These are phyloP conservation scores for Zosterops pallidus DNA, from an alignment of 2,113 vertebrate species.

Conservation along the genomic window DNA sequence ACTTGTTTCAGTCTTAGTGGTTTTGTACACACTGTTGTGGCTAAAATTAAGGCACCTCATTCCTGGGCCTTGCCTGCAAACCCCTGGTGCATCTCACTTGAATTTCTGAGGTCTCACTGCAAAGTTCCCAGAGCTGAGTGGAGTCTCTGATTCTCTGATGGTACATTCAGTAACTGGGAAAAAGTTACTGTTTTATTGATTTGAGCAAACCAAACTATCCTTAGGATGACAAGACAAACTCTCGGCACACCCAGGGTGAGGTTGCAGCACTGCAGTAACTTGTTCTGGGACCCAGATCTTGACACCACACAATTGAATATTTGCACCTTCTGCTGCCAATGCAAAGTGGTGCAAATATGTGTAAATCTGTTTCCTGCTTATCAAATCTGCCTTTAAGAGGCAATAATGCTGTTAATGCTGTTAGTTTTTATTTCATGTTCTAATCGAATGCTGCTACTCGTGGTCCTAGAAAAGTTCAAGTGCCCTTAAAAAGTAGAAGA, in stretches of 20 bases:
- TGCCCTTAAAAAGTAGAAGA: neutral
- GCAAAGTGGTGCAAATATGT: neutral
- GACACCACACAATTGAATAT: accelerated
- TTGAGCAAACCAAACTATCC: neutral
- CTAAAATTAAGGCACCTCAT: neutral
- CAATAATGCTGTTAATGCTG: neutral
- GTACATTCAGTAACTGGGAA: neutral
- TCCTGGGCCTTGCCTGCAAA: neutral
- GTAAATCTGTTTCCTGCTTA: neutral
- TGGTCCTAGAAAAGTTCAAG: neutral
- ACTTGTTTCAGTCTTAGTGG: neutral
- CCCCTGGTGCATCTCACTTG: neutral
- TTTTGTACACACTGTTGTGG: accelerated
- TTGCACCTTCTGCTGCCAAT: neutral
- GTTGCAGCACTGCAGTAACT: neutral
- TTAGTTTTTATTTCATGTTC: neutral
- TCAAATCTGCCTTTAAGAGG: neutral
- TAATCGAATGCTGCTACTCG: accelerated
- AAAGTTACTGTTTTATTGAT: neutral
- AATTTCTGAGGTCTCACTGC: neutral
- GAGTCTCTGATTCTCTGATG: neutral
- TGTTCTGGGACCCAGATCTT: neutral
- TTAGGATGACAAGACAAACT: neutral
- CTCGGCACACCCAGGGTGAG: neutral
- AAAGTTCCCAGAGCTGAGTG: neutral